Conservation (phyloP, 2,113 vertebrate species). For the Gila orcuttii region DNA sequence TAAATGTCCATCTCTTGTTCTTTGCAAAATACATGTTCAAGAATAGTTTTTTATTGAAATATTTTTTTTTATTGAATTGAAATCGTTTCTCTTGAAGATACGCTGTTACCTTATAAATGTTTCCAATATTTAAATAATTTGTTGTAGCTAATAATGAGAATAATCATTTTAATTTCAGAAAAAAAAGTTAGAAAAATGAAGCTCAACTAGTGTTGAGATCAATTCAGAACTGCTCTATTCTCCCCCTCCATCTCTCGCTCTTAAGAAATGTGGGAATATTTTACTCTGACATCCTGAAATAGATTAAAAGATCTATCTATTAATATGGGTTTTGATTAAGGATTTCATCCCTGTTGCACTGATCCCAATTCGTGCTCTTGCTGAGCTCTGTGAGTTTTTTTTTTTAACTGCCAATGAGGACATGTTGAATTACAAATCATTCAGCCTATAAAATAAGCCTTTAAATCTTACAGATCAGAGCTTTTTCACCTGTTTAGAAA, state of each 20-base stretch:
- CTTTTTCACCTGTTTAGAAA: constrained; percentile 10
- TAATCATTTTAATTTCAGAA: neutral
- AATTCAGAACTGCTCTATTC: neutral
- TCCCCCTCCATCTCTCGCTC: neutral
- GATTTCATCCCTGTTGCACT: neutral
- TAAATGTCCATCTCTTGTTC: no score
- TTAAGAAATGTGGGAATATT: neutral
- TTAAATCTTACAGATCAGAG: constrained; percentile 13
- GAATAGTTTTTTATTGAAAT: no score
- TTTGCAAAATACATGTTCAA: no score
- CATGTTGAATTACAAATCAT: constrained; percentile 14
- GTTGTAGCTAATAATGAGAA: neutral
- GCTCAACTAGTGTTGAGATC: neutral
- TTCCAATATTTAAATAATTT: neutral
- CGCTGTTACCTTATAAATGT: neutral
- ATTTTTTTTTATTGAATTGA: no score
- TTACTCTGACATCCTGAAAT: constrained; percentile 22
- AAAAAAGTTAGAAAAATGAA: neutral
- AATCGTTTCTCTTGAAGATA: neutral
- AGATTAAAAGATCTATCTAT: neutral
- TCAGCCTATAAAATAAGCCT: neutral
- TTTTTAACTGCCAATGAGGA: neutral
- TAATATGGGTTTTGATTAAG: constrained; percentile 23
- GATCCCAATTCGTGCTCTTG: constrained; percentile 3
- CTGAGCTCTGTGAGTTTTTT: neutral